Percentiles rank a stretch among this genome's conserved stretches.
Evolutionary conservation across 2,797 vertebrate genomes (phyloP).

Genomic region (Oreonectes daqikongensis): DNA sequence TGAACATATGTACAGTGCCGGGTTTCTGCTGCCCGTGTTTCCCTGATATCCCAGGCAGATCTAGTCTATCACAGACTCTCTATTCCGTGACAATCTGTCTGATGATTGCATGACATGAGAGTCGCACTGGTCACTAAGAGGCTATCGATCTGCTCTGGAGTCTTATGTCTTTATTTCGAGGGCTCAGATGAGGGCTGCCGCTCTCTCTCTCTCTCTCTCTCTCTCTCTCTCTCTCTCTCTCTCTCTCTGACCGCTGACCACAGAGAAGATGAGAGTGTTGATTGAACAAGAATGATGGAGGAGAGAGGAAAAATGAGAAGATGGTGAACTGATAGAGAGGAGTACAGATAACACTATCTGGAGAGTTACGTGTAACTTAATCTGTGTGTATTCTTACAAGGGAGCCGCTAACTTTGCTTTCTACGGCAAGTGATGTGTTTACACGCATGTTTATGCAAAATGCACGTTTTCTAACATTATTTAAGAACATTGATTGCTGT

Average conservation of each 20-base stretch:
- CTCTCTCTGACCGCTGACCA: conserved; percentile 35
- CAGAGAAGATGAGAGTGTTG: conserved; percentile 33
- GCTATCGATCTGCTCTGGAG: conserved; percentile 65
- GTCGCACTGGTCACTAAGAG: conserved; percentile 61
- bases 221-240: background rate
- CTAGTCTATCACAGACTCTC: conserved; percentile 49
- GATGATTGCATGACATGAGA: conserved; percentile 67
- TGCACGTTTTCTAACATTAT: background rate
- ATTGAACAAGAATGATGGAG: conserved; percentile 39
- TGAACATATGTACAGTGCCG: conserved; percentile 15
- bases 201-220: conserved; percentile 24
- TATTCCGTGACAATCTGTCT: conserved; percentile 53
- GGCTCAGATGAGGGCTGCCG: conserved; percentile 53
- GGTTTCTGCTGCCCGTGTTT: conserved; percentile 23
- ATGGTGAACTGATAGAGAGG: conserved; percentile 38
- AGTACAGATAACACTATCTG: conserved; percentile 26
- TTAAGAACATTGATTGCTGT: background rate
- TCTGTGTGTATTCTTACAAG: background rate
- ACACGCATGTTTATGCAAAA: background rate
- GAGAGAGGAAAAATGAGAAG: conserved; percentile 46
- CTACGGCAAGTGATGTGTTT: background rate
- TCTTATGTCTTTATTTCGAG: conserved; percentile 60
- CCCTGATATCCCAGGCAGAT: conserved; percentile 37
- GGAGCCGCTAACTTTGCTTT: background rate
- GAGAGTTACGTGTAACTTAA: background rate